Evolutionary conservation across 2,797 vertebrate genomes (phyloP), one percentile per base, ranked within the genome.

Genomic region (Bovichtus variegatus): DNA sequence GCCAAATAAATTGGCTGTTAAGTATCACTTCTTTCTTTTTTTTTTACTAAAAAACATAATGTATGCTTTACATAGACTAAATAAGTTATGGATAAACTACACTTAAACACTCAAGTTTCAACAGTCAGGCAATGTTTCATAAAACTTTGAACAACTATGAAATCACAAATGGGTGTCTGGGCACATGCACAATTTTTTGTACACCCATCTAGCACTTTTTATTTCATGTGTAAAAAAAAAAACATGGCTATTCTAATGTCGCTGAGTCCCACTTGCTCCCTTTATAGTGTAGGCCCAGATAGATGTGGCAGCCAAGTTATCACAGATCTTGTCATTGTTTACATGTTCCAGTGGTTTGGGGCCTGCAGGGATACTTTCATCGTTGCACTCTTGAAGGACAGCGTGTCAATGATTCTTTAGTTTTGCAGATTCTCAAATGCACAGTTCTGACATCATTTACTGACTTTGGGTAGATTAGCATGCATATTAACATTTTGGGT

Each of bases 351-450:
- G 18, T 16, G 11, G 29, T 54, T 21, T 71, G 49, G 76, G 53
- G 29, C 59, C 50, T 81, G 55, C 46, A 61, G 54, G 25, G 27
- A 41, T 40, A 31, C 34, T 60, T 72, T 71, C 5, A 40, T 64
- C 31, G 6, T 16, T 18, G 2, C 25, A 18, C 7, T 53, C 25
- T 51, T 59, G 9, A 62, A 44, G 58, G 19, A 47, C 23, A n/a
- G 5, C 19, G 18, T 62, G 50, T 31, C 21, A 41, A 0, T 8
- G n/a, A 9, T 50, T 70, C 2, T 5, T 34, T 13, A 16, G 19
- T 41, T 71, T 5, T 62, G 19, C 43, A 31, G 9, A 62, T 65
- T 65, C 11, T 66, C 47, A 38, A 27, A 44, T 65, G 6, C 11
- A 18, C 21, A 12, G 12, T 57, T 73, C 5, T 47, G 8, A 54